A percentile compares a stretch with the other conserved stretches of the same genome.
Evolutionary conservation across 2,113 vertebrate species (phyloP).

Genomic region (Scolopax mira): DNA sequence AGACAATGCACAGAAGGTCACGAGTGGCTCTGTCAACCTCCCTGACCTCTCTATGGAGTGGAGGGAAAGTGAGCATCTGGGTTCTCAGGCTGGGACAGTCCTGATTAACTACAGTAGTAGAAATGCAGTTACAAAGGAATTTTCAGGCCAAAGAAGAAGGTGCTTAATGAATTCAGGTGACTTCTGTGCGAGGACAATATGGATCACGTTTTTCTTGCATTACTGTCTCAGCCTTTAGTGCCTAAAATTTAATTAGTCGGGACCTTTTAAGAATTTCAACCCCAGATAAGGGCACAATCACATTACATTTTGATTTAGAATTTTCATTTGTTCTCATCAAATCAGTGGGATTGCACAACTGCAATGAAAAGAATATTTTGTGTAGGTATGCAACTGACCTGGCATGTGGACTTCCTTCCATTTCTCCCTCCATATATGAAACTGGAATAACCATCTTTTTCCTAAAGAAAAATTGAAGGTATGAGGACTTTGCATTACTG

Average conservation of each 20-base stretch:
- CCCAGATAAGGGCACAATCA: background rate
- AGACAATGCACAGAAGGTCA: background rate
- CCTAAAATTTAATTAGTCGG: background rate
- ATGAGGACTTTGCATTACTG: background rate
- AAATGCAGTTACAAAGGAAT: background rate
- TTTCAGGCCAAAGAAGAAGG: background rate
- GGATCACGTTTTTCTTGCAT: background rate
- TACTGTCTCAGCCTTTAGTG: background rate
- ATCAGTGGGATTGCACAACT: background rate
- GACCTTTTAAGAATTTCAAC: background rate
- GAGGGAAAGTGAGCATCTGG: background rate
- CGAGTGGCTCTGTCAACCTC: background rate
- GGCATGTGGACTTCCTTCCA: background rate
- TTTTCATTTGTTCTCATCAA: background rate
- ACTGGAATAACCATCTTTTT: background rate
- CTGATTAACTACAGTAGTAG: background rate
- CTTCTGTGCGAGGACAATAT: background rate
- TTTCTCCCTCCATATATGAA: background rate
- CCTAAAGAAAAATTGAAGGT: background rate
- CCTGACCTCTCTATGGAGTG: background rate
- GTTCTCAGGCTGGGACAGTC: background rate
- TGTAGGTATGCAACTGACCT: background rate
- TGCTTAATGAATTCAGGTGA: background rate
- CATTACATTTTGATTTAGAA: background rate
- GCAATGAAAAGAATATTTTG: background rate